phyloP scores from a whole-genome alignment of 2,113 vertebrate species.

The Madoqua kirkii region DNA sequence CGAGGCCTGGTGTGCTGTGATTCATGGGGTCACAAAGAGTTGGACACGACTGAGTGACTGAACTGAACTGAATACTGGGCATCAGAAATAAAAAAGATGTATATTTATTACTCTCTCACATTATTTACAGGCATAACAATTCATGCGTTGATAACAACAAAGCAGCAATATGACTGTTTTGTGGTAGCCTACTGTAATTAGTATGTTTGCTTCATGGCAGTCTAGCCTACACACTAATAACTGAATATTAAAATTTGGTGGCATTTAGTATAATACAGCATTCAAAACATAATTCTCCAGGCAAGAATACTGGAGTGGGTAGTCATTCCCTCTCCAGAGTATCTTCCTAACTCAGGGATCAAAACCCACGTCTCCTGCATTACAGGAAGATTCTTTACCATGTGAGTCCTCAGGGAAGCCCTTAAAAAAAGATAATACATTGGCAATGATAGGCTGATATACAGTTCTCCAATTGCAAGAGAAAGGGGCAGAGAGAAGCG shows the following conservation, averaged over 20 bases:
- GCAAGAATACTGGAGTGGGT: background rate
- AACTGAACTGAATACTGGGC: too few relatives aligned
- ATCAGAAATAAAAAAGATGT: background rate
- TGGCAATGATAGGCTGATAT: background rate
- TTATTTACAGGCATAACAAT: background rate
- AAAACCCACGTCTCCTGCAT: background rate
- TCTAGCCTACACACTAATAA: background rate
- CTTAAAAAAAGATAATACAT: background rate
- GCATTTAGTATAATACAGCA: background rate
- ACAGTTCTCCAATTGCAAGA: background rate
- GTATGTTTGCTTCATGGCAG: background rate
- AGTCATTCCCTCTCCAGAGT: background rate
- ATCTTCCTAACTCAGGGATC: background rate
- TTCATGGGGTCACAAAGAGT: too few relatives aligned
- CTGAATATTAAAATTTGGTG: background rate
- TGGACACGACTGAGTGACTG: rapidly evolving
- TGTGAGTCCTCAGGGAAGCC: background rate
- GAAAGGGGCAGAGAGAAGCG: rapidly evolving
- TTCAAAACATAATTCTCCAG: background rate
- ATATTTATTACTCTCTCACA: background rate
- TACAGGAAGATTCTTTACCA: background rate
- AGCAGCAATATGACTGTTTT: background rate
- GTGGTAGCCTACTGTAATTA: background rate
- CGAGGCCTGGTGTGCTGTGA: too few relatives aligned
- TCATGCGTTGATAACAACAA: background rate